Conservation (phyloP, 64 coral and sea anemone genomes). For the Cladopsammia gracilis region DNA sequence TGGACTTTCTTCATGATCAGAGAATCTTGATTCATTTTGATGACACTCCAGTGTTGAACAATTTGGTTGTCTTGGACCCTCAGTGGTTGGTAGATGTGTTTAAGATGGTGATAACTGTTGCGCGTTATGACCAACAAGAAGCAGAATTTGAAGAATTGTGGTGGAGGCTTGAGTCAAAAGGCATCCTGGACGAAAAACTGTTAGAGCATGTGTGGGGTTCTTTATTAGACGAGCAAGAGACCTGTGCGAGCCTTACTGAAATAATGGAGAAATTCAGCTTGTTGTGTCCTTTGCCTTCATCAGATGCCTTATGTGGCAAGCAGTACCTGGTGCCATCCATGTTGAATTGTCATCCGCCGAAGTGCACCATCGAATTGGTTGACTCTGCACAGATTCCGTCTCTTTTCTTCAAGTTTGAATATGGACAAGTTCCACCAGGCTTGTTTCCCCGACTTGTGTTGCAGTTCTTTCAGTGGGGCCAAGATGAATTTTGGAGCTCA, state of each 20-base stretch:
- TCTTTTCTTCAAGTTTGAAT: background rate
- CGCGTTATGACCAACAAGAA: background rate
- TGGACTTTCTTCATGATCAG: slow-evolving; percentile 22
- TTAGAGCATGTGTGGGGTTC: background rate
- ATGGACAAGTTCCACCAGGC: background rate
- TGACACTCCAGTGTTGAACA: too few relatives aligned
- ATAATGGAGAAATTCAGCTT: slow-evolving; percentile 48
- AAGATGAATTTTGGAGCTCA: background rate
- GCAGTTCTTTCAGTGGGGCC: background rate
- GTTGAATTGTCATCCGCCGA: slow-evolving; percentile 8
- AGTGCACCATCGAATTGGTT: background rate
- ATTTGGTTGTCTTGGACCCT: too few relatives aligned
- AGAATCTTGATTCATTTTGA: too few relatives aligned
- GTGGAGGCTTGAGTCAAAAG: background rate
- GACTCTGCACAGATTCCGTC: background rate
- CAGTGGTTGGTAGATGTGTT: too few relatives aligned
- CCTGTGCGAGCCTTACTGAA: background rate
- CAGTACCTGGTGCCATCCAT: slow-evolving; percentile 23
- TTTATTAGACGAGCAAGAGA: background rate
- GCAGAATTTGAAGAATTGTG: background rate
- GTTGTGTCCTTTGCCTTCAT: background rate
- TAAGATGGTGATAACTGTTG: too few relatives aligned
- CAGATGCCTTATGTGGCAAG: background rate
- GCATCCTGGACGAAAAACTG: background rate
- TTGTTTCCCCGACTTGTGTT: slow-evolving; percentile 53